Evolutionary conservation across 2,888 invertebrate genomes (phyloP), one percentile per base, ranked within the genome.

Genomic region (Microctonus aethiopoides): DNA sequence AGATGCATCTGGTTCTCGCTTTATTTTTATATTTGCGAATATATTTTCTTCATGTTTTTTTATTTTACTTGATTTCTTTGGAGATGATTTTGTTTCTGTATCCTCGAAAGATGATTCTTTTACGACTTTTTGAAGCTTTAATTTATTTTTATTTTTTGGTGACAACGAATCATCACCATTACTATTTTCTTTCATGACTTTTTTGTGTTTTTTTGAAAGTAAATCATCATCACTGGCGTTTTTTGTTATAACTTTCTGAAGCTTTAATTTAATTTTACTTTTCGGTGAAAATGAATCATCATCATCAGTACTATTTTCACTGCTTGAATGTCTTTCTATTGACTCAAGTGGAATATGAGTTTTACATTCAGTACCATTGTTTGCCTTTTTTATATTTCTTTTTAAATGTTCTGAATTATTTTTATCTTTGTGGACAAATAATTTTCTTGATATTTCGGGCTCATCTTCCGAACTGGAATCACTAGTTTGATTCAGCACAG

Each of bases 1-100:
- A 52, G 70, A 20, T 56, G 69, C 61, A 56, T 71, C 32, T 54
- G 68, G 9, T 59, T 66, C 52, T 52, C 68, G 41, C 7, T 41
- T 62, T 10, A 62, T 63, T 56, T 39, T 29, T 4, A 59, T 2
- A 26, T 24, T 54, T 2, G 9, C 29, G 29, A 46, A 34, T 32
- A 39, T 22, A 52, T 61, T 54, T 20, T 36, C n/a, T 39, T 61
- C 20, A 20, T 10, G 34, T 67, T 20, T 64, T 4, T 13, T 39
- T 16, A 24, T 10, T 26, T 16, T 41, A n/a, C 39, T 29, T 16
- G 11, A n/a, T 16, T 52, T 46, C 54, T 20, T 20, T 36, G 66
- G 2, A 46, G 29, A 51, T 7, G 16, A 46, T 10, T n/a, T n/a
- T 10, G 16, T 20, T 29, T 2, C 16, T 26, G 13, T 22, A 39